These are phyloP conservation scores for Setophaga petechia DNA, from an alignment of 2,113 vertebrate species.

Conservation along the genomic window DNA sequence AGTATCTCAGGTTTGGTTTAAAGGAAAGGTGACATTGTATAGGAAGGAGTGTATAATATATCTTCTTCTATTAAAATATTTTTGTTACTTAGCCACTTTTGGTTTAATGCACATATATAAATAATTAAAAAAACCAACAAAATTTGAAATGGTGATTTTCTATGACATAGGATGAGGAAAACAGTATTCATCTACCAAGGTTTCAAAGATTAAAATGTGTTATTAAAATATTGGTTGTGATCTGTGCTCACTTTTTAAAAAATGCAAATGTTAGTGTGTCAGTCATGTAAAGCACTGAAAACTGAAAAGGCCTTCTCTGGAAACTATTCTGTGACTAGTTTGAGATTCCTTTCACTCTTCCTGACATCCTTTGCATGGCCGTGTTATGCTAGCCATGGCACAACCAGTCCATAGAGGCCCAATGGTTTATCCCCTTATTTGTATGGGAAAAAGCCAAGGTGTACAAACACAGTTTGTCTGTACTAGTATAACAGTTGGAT, in stretches of 20 bases:
- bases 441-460: background rate
- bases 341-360: background rate
- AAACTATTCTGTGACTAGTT: background rate
- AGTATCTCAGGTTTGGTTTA: background rate
- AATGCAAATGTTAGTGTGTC: background rate
- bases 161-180: background rate
- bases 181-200: background rate
- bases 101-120: background rate
- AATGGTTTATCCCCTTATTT: background rate
- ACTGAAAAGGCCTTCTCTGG: background rate
- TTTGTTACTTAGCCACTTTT: background rate
- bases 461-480: background rate
- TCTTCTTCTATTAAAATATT: background rate
- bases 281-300: background rate
- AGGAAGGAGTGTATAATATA: background rate
- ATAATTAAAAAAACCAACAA: background rate
- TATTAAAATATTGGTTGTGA: background rate
- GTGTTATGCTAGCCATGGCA: background rate
- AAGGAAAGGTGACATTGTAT: background rate
- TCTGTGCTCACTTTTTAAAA: accelerated
- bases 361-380: background rate
- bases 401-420: accelerated
- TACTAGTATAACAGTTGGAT: background rate
- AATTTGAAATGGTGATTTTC: background rate
- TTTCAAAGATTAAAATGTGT: background rate